phyloP scores from a whole-genome alignment of 2,888 invertebrate genomes.

The Balanococcus diminutus region DNA sequence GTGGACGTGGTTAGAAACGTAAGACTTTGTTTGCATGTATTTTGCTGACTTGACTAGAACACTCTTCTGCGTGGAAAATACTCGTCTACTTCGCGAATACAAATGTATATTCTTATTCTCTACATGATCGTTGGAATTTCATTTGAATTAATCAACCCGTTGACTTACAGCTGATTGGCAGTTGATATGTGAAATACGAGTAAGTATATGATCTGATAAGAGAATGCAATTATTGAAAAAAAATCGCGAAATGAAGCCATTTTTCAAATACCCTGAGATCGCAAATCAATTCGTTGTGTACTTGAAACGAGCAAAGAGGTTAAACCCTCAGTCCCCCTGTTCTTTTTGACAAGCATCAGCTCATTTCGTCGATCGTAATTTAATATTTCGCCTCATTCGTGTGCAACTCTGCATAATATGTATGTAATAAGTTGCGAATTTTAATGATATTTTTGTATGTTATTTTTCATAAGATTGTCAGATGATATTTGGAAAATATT shows the following conservation, averaged over 20 bases:
- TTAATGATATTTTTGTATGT: not conserved
- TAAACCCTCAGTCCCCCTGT: not conserved
- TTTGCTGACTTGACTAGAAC: no score
- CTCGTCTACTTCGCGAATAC: not conserved
- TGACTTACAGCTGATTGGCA: not conserved
- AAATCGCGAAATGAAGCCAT: not conserved
- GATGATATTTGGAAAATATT: not conserved
- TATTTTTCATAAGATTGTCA: not conserved
- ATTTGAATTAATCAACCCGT: not conserved
- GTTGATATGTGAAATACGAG: not conserved
- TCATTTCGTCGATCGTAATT: not conserved
- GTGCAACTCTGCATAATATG: not conserved
- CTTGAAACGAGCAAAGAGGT: slow-evolving; percentile 19
- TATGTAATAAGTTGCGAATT: not conserved
- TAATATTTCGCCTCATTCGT: not conserved
- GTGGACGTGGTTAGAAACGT: not conserved
- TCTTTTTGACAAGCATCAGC: not conserved
- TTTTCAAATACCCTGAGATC: not conserved
- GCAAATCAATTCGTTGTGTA: not conserved
- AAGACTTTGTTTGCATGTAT: not conserved
- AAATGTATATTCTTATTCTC: not conserved
- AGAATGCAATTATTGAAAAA: not conserved
- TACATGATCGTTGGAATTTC: not conserved
- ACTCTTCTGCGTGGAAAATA: not conserved
- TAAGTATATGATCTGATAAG: slow-evolving; percentile 13